Base-by-base conservation (phyloP, 2,113 vertebrate species). In the Camarhynchus parvulus region DNA sequence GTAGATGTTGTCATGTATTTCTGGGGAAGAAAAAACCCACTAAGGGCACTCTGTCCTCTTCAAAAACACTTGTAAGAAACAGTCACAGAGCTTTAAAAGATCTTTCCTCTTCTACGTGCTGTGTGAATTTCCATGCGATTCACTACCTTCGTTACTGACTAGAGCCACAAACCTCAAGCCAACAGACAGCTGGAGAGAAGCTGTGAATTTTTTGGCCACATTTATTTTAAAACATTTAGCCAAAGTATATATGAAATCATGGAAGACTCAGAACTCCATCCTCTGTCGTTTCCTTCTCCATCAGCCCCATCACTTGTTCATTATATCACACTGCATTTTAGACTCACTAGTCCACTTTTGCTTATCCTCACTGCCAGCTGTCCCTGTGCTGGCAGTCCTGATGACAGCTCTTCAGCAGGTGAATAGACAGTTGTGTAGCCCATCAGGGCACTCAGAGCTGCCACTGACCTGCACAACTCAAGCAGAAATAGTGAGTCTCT, bases 181-280 rank as follows among this genome's bases (percentile, higher is more conserved):
- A 91, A 39, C 55, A 92, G 72, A 77, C 63, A 77, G 83, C n/a
- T 83, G 79, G 42, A 95, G 69, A 84, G 56, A 56, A 87, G 73
- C 56, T 92, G 80, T 81, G 83, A 90, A 61, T 17, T 94, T 86
- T 85, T 69, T 88, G 56, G 68, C 52, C 47, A 53, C 2, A 0
- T 68, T 91, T 88, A 90, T 88, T 95, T 94, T 64, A 72, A 92
- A 94, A 87, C 21, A 44, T 59, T 93, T 80, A 53, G 64, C 55
- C 42, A 69, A 83, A 74, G 13, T 72, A 44, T 87, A 72, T 84
- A 67, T 67, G 76, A 79, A 66, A 61, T 74, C 39, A 53, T 0
- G 1, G 52, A 74, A 81, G 77, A 56, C 25, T 67, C 47, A 61
- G 61, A 80, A 61, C 39, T 75, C 21, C 7, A 9, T 83, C 75